phyloP scores from a whole-genome alignment of 2,113 vertebrate genomes.

The Sarotherodon lohbergeri region DNA sequence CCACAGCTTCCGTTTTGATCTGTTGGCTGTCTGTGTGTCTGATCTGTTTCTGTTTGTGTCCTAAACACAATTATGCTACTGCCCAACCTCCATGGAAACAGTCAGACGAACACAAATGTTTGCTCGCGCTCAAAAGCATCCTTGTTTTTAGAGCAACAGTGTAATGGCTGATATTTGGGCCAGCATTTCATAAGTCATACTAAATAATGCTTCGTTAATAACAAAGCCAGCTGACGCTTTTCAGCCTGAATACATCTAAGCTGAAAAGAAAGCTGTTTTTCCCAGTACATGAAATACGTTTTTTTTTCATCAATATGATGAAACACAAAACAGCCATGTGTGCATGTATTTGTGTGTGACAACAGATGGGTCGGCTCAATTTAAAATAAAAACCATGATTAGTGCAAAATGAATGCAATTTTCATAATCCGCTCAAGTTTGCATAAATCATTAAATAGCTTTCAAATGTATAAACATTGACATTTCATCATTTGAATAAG shows the following conservation, averaged over 20 bases:
- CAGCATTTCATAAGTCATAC: slow-evolving; percentile 28
- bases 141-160: slow-evolving; percentile 35
- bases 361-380: slow-evolving; percentile 13
- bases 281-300: not conserved
- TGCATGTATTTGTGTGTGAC: not conserved
- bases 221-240: slow-evolving; percentile 32
- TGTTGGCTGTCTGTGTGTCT: slow-evolving; percentile 58
- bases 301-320: not conserved
- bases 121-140: slow-evolving; percentile 43
- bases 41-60: slow-evolving; percentile 63
- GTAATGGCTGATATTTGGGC: slow-evolving; percentile 19
- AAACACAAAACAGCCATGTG: not conserved
- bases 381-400: slow-evolving; percentile 45
- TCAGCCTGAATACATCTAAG: slow-evolving; percentile 6
- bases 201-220: slow-evolving; percentile 25
- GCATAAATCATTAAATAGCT: not conserved
- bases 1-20: slow-evolving; percentile 63
- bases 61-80: slow-evolving; percentile 57
- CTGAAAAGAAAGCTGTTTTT: slow-evolving; percentile 6
- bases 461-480: not conserved
- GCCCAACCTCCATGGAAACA: slow-evolving; percentile 66
- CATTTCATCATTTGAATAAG: not conserved
- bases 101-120: slow-evolving; percentile 54
- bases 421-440: not conserved
- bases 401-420: not conserved